A percentile compares a stretch with the other conserved stretches of the same genome.
Evolutionary conservation across 2,888 invertebrate species (phyloP).

Genomic region (Cerceris rybyensis): DNA sequence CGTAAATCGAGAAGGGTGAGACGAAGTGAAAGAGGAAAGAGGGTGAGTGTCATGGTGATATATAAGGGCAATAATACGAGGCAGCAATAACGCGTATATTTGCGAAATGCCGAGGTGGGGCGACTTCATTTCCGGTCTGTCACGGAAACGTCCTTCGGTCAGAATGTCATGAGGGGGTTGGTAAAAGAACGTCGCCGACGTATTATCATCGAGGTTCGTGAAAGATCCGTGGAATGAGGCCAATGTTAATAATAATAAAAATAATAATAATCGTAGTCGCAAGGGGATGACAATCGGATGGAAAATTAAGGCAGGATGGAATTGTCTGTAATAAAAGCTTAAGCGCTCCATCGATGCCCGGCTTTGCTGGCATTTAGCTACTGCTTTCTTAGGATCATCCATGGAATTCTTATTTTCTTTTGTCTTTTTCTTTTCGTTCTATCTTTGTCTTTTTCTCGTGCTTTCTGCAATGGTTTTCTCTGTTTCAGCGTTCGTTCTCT

Average conservation of each 20-base stretch:
- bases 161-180: background rate
- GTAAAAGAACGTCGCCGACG: background rate
- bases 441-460: no score
- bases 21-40: no score
- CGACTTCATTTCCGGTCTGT: background rate
- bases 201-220: background rate
- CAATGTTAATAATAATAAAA: constrained; percentile 36
- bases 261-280: constrained; percentile 14
- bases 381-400: background rate
- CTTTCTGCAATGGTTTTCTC: no score
- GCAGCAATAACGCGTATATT: background rate
- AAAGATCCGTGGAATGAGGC: background rate
- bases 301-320: background rate
- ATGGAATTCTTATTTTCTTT: no score
- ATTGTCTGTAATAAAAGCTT: constrained; percentile 40
- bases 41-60: no score
- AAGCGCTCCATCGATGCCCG: constrained; percentile 37
- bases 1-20: no score
- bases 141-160: background rate
- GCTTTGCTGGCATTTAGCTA: constrained; percentile 25
- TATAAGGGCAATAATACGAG: no score
- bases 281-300: constrained; percentile 32
- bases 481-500: no score
- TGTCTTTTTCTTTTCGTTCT: no score
- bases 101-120: background rate